These are phyloP conservation scores for Pyrrhosoma nymphula DNA, from an alignment of 2,888 invertebrate species.

Conservation along the genomic window DNA sequence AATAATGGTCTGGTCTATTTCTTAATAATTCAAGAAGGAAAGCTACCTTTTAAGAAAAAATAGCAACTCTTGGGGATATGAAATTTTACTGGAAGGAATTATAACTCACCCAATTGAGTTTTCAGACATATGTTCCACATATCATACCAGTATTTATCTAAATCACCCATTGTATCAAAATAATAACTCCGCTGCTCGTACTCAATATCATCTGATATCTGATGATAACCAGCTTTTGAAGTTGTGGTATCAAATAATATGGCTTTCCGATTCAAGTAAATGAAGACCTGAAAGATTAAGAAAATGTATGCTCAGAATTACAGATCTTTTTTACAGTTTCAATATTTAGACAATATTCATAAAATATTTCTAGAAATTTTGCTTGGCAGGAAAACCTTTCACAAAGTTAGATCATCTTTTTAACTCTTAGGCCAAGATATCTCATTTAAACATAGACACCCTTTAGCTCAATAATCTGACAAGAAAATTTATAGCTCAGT, in stretches of 20 bases:
- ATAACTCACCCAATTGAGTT: constrained; percentile 81
- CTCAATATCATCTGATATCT: constrained; percentile 80
- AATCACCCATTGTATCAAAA: constrained; percentile 80
- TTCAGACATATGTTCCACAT: constrained; percentile 84
- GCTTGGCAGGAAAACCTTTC: too few species aligned
- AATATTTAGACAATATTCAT: not conserved
- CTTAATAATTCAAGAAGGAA: too few species aligned
- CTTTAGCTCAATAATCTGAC: too few species aligned
- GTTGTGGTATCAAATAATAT: constrained; percentile 84
- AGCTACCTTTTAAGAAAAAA: too few species aligned
- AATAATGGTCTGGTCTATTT: too few species aligned
- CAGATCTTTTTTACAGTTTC: not conserved
- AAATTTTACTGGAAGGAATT: not conserved
- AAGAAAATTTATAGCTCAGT: too few species aligned
- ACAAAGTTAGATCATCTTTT: too few species aligned
- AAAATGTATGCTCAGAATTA: constrained; percentile 28
- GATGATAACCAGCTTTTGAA: constrained; percentile 82
- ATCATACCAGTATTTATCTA: constrained; percentile 85
- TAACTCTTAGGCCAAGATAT: too few species aligned
- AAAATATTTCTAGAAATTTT: too few species aligned
- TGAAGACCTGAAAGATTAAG: constrained; percentile 77
- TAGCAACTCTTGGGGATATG: too few species aligned
- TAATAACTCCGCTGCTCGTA: constrained; percentile 81
- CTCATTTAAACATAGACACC: too few species aligned
- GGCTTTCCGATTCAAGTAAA: constrained; percentile 84